Evolutionary conservation across 2,797 vertebrate genomes (phyloP).

Genomic region (Thalassophryne amazonica): DNA sequence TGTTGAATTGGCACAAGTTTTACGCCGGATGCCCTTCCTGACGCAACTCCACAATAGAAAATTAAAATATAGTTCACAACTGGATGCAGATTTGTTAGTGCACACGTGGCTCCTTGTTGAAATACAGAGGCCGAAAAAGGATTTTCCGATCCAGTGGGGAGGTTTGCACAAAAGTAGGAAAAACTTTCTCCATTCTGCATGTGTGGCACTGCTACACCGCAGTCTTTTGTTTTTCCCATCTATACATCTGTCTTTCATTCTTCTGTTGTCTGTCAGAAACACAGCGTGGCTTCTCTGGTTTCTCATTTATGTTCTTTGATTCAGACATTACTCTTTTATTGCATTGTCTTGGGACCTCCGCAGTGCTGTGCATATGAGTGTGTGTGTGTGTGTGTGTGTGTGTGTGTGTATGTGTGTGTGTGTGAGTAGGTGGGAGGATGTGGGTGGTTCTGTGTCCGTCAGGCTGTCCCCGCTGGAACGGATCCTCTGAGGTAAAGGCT

Average conservation of each 20-base stretch:
- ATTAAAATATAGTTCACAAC: too few relatives aligned
- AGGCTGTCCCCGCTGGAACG: conserved; percentile 48
- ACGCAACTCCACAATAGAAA: too few relatives aligned
- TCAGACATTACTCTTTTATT: conserved; percentile 28
- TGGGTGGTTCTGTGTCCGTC: conserved; percentile 37
- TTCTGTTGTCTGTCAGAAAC: conserved; percentile 19
- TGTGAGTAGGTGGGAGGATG: neutral
- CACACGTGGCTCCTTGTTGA: conserved; percentile 50
- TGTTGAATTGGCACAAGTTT: too few relatives aligned
- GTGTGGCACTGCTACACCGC: conserved; percentile 16
- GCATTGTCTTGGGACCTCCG: too few relatives aligned
- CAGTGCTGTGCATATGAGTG: neutral
- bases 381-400: conserved; percentile 4
- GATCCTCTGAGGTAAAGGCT: conserved; percentile 78
- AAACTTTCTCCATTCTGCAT: conserved; percentile 29
- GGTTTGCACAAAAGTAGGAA: conserved; percentile 53
- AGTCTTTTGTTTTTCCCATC: too few relatives aligned
- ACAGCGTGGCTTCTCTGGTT: conserved; percentile 24
- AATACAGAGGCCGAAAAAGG: conserved; percentile 63
- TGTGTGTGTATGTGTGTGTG: neutral
- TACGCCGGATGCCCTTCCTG: too few relatives aligned
- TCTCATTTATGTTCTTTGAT: conserved; percentile 22
- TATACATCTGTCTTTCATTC: conserved; percentile 56
- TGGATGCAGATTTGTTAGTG: neutral
- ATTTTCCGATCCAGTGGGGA: conserved; percentile 73